Percentiles rank a stretch among this genome's conserved stretches.
Evolutionary conservation across 2,888 invertebrate genomes (phyloP).

Genomic region (Drosophila merina): DNA sequence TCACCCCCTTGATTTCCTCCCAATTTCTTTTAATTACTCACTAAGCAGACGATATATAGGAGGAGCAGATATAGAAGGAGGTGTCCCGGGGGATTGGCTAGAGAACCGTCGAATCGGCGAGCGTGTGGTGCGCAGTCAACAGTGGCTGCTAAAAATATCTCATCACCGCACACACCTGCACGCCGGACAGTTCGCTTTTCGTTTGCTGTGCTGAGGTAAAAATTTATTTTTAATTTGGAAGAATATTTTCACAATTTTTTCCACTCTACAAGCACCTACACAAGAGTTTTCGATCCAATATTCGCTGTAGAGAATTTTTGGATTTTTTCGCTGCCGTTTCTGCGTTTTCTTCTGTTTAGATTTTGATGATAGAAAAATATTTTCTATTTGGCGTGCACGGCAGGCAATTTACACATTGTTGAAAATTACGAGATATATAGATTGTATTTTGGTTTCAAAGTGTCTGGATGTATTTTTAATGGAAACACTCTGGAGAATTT

Average conservation of each 20-base stretch:
- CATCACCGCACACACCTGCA: slow-evolving; percentile 68
- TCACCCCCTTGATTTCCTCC: not conserved
- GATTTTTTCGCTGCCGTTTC: slow-evolving; percentile 17
- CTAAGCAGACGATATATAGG: slow-evolving; percentile 61
- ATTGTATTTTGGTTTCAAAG: slow-evolving; percentile 3
- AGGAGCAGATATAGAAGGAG: slow-evolving; percentile 1
- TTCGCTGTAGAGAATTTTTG: slow-evolving; percentile 21
- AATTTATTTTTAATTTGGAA: slow-evolving; percentile 77
- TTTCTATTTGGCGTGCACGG: slow-evolving; percentile 42
- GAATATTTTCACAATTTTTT: slow-evolving; percentile 59
- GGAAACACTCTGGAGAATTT: slow-evolving; percentile 26
- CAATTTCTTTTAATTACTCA: slow-evolving; percentile 73
- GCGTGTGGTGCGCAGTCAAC: slow-evolving; percentile 69
- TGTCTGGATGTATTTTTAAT: not conserved
- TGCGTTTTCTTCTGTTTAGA: slow-evolving; percentile 46
- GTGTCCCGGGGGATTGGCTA: slow-evolving; percentile 25
- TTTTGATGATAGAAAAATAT: slow-evolving; percentile 57
- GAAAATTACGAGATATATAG: slow-evolving; percentile 48
- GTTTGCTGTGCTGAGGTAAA: slow-evolving; percentile 66
- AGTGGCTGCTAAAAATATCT: slow-evolving; percentile 66
- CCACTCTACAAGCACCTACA: slow-evolving; percentile 18
- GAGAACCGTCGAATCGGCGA: slow-evolving; percentile 44
- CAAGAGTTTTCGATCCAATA: slow-evolving; percentile 1
- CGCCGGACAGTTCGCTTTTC: slow-evolving; percentile 24
- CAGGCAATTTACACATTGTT: slow-evolving; percentile 73